Evolutionary conservation across 2,113 vertebrate species (phyloP).

Genomic region (Naja naja): DNA sequence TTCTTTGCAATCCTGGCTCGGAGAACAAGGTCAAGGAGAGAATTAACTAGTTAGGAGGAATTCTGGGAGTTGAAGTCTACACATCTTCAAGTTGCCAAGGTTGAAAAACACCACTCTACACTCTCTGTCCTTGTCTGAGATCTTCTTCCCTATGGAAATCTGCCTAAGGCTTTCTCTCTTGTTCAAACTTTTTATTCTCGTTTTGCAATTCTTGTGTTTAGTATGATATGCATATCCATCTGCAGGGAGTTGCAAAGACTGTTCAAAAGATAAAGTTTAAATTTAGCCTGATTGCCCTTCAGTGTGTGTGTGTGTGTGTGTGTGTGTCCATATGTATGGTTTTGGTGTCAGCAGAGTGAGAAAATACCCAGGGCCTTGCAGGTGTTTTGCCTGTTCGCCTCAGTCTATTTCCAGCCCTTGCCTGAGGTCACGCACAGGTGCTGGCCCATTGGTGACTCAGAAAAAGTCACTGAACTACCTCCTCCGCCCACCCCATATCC

Average conservation of each 20-base stretch:
- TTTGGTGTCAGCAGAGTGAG: background rate
- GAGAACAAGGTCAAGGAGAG: background rate
- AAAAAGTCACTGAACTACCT: background rate
- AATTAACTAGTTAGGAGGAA: background rate
- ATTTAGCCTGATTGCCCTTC: background rate
- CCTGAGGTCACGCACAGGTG: conserved; percentile 30
- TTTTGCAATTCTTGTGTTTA: background rate
- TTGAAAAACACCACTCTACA: background rate
- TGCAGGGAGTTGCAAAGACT: background rate
- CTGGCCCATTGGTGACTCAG: conserved; percentile 33
- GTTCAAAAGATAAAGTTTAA: background rate
- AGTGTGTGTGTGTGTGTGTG: background rate
- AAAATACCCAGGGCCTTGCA: background rate
- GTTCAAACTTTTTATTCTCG: background rate
- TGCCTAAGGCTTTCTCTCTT: background rate
- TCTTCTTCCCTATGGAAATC: background rate
- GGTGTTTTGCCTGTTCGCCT: conserved; percentile 31
- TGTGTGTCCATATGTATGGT: background rate
- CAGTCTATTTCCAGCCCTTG: background rate
- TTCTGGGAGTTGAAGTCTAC: background rate
- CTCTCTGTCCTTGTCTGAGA: background rate
- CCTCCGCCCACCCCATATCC: conserved; percentile 8
- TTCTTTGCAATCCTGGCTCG: background rate
- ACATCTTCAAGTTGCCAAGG: background rate
- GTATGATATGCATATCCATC: background rate